Conservation (phyloP, 1,140 invertebrate genomes). For the Lordiphosa collinella region DNA sequence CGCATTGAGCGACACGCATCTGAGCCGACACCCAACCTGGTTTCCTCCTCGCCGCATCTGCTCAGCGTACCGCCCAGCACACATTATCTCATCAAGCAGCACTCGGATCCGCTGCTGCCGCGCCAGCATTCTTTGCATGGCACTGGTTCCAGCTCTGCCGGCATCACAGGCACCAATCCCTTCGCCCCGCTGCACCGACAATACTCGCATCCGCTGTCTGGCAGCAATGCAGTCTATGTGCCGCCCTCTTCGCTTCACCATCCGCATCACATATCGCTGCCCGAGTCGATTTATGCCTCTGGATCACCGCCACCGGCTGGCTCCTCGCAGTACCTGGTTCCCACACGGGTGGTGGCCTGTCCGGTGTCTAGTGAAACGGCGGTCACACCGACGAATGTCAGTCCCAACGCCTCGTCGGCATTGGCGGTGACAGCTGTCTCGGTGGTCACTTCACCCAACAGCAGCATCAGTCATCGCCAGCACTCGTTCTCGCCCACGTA, state of each 20-base stretch:
- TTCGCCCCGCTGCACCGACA: slow-evolving; percentile 80
- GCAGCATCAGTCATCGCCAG: slow-evolving; percentile 20
- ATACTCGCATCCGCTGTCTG: slow-evolving; percentile 80
- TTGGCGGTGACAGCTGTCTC: slow-evolving; percentile 37
- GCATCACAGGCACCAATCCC: slow-evolving; percentile 71
- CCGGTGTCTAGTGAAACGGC: slow-evolving; percentile 56
- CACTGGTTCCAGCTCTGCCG: slow-evolving; percentile 76
- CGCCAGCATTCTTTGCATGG: slow-evolving; percentile 80
- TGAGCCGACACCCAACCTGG: slow-evolving; percentile 80
- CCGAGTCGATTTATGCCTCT: slow-evolving; percentile 73
- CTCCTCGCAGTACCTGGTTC: slow-evolving; percentile 73
- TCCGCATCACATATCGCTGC: slow-evolving; percentile 74
- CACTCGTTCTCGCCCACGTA: slow-evolving; percentile 60
- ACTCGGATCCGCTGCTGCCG: slow-evolving; percentile 84
- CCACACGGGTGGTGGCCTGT: slow-evolving; percentile 54
- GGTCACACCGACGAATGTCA: slow-evolving; percentile 52
- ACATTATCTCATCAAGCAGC: slow-evolving; percentile 83
- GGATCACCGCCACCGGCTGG: slow-evolving; percentile 73
- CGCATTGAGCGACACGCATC: slow-evolving; percentile 83
- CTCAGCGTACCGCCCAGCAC: slow-evolving; percentile 81
- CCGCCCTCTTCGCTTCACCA: slow-evolving; percentile 59
- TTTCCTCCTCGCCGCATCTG: slow-evolving; percentile 81
- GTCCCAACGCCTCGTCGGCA: slow-evolving; percentile 23
- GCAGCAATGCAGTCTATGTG: slow-evolving; percentile 51
- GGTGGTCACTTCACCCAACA: slow-evolving; percentile 59